A percentile compares a stretch with the other conserved stretches of the same genome.
Evolutionary conservation across 2,113 vertebrate species (phyloP).

Genomic region (Brienomyrus longianalis): DNA sequence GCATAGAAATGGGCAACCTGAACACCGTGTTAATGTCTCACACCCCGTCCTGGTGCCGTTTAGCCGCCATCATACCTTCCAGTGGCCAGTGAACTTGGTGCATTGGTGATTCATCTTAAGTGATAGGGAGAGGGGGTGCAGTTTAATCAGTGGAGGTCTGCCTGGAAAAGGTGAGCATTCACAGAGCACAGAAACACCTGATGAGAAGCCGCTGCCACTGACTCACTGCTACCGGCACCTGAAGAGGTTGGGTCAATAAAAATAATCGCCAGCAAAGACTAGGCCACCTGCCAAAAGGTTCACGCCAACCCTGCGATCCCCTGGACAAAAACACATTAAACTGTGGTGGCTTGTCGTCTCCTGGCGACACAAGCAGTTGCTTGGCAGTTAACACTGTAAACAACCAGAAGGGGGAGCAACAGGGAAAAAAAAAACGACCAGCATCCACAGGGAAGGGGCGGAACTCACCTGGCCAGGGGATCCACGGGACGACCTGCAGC

Average conservation of each 20-base stretch:
- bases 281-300: background rate
- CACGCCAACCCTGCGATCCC: background rate
- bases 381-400: background rate
- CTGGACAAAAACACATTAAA: background rate
- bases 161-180: background rate
- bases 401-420: background rate
- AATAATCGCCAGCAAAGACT: background rate
- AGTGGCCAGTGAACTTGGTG: constrained; percentile 77
- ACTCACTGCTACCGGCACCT: background rate
- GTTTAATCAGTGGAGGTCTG: background rate
- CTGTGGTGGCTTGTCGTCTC: background rate
- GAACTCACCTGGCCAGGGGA: constrained; percentile 63
- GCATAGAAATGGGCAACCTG: background rate
- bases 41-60: background rate
- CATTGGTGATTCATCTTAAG: constrained; percentile 76
- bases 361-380: background rate
- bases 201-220: background rate
- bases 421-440: background rate
- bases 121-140: constrained; percentile 31
- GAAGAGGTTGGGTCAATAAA: background rate
- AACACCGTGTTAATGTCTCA: background rate
- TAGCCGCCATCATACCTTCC: constrained; percentile 71
- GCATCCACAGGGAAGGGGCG: background rate
- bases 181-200: background rate
- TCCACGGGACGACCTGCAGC: constrained; percentile 55